Evolutionary conservation across 2,797 vertebrate genomes (phyloP), one percentile per base, ranked within the genome.

Genomic region (Presbytis comata): DNA sequence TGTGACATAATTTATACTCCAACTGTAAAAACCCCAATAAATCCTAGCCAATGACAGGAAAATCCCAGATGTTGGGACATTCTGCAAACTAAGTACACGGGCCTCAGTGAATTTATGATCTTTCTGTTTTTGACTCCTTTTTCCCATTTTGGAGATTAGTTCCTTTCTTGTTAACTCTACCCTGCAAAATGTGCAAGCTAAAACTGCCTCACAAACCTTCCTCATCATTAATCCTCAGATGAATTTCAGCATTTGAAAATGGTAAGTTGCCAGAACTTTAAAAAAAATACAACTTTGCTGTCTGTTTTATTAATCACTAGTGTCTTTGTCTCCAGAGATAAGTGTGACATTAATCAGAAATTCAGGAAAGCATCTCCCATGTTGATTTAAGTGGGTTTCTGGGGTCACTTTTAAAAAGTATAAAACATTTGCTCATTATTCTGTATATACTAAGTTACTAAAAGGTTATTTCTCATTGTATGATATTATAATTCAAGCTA

Each of bases 221-320:
- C 83, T 81, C 55, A 44, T 84, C 96, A 76, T 94, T 92, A 97
- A 96, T 94, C 85, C 89, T 86, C 48, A 85, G 94, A 97, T 97
- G 96, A 74, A 70, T 87, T 85, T 76, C 79, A 78, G 81, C 57
- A 75, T 92, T 91, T 96, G 93, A 86, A 96, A 96, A 97, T 83
- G 96, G 74, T 89, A 95, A 92, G 59, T 92, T 78, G 93, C 39
- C 82, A 96, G 67, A 89, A 96, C 41, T 36, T 88, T 30, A 39
- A 50, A 88, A 91, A 89, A 92, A 67, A 91, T 64, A 83, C 0
- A 30, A 61, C 48, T 44, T 81, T 86, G 53, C 88, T 86, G 50
- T 95, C 97, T 97, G 64, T 85, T 97, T 95, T 89, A 96, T 93
- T 97, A 92, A 92, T 94, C 64, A 48, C 79, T 95, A 22, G 33